These are phyloP conservation scores for Nothobranchius furzeri DNA, from an alignment of 2,113 vertebrate genomes.

Conservation along the genomic window DNA sequence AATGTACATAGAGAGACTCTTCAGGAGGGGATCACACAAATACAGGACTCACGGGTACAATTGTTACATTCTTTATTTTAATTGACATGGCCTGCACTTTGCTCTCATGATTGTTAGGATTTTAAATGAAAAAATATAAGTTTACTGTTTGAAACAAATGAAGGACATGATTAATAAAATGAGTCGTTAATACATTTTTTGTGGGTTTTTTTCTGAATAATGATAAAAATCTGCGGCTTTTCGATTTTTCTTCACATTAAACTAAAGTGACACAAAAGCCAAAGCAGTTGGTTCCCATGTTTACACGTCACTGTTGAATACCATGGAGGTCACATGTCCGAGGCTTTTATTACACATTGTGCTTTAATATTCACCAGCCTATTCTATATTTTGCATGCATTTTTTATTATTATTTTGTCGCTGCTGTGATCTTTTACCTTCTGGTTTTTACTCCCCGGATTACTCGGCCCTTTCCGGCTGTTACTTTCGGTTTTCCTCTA, in stretches of 20 bases:
- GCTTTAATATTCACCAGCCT: constrained; percentile 71
- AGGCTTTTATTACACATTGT: constrained; percentile 65
- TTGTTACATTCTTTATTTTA: constrained; percentile 27
- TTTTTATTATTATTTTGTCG: constrained; percentile 29
- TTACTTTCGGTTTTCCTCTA: constrained; percentile 51
- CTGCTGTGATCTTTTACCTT: constrained; percentile 49
- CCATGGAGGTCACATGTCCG: constrained; percentile 76
- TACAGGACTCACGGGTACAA: constrained; percentile 25
- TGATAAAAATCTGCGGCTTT: neutral
- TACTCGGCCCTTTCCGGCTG: constrained; percentile 41
- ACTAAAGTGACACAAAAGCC: constrained; percentile 30
- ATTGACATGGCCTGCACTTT: constrained; percentile 50
- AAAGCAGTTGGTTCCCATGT: constrained; percentile 67
- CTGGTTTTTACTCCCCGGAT: constrained; percentile 55
- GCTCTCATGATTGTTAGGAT: constrained; percentile 47
- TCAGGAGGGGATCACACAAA: constrained; percentile 22
- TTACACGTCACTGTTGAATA: constrained; percentile 67
- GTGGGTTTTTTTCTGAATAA: neutral
- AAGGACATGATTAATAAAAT: constrained; percentile 25
- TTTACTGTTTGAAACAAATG: constrained; percentile 23
- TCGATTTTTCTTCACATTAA: constrained; percentile 4
- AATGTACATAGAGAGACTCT: constrained; percentile 56
- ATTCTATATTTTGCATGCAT: constrained; percentile 70
- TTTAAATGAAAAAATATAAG: constrained; percentile 11
- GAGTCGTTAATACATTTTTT: neutral